Base-by-base conservation (phyloP, 2,113 vertebrate species). In the Hippocampus barbouri region DNA sequence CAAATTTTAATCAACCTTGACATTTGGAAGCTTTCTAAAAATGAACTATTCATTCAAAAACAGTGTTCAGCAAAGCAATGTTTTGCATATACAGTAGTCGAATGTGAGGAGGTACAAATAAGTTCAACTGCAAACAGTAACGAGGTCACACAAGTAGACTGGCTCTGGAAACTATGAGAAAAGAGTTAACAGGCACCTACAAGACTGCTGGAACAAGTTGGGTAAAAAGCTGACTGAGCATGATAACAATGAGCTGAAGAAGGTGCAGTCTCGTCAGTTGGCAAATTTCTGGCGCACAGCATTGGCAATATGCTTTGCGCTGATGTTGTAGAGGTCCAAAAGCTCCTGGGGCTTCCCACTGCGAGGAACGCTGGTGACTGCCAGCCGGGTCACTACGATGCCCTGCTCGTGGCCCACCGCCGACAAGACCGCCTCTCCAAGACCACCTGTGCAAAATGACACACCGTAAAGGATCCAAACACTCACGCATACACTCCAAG, bases 351-450 rank as follows among this genome's bases (percentile, higher is more conserved):
- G 88, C 76, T 94, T 93, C 69, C 94, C 94, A 1, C 94, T 95
- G n/a, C 75, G 92, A 64, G 94, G 93, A 11, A 95, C 89, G 0
- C 73, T 81, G 0, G 73, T 81, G 71, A 96, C 94, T 0, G 93
- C 93, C 71, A 95, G 79, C 8, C 90, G 89, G 21, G 90, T 93
- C 59, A 96, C 93, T 5, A 93, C 54, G 21, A 95, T 91, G 16
- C 85, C 90, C 1, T 92, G 93, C 80, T 95, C 94, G 47, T 69
- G 18, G 0, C 91, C 92, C 45, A 96, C 88, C 8, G 92, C 94
- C 0, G 93, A 89, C 63, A 93, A 85, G 12, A 96, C 92, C 0
- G 94, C 95, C 70, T 96, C 95, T 5, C 95, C 94, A 2, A 95
- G 87, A 83, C 95, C 95, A 77, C 94, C 95, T 96, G 71, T 16